Evolutionary conservation across 2,113 vertebrate genomes (phyloP).

Genomic region (Saguinus imperator): DNA sequence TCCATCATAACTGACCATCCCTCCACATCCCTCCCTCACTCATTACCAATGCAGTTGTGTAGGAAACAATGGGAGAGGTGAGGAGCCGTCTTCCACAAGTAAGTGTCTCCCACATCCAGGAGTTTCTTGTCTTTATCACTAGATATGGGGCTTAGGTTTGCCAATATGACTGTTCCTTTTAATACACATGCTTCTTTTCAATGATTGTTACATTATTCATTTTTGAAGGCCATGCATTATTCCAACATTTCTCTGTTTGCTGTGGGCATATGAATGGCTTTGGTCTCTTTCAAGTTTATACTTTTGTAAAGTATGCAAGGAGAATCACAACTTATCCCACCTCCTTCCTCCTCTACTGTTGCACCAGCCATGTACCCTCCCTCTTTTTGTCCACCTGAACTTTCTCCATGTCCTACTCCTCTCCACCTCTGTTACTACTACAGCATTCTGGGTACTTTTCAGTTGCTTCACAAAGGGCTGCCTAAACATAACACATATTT

Average conservation of each 20-base stretch:
- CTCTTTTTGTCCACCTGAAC: background rate
- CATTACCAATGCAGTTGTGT: background rate
- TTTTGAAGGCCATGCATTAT: background rate
- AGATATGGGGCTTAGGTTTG: background rate
- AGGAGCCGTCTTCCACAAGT: no score
- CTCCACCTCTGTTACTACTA: background rate
- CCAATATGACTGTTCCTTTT: background rate
- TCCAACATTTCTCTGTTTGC: background rate
- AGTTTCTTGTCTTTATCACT: background rate
- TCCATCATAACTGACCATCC: background rate
- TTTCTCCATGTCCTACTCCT: background rate
- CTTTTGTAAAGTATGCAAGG: background rate
- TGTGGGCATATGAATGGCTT: background rate
- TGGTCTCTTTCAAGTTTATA: background rate
- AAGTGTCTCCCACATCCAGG: background rate
- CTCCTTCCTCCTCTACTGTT: background rate
- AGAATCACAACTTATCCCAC: background rate
- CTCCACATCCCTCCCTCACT: background rate
- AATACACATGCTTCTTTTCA: background rate
- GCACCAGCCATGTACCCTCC: background rate
- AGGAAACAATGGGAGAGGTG: background rate
- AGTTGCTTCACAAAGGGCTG: background rate
- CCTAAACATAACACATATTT: background rate
- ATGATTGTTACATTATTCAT: background rate
- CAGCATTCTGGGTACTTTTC: background rate